Evolutionary conservation across 2,113 vertebrate genomes (phyloP), one percentile per base, ranked within the genome.

Genomic region (Cnemophilus loriae): DNA sequence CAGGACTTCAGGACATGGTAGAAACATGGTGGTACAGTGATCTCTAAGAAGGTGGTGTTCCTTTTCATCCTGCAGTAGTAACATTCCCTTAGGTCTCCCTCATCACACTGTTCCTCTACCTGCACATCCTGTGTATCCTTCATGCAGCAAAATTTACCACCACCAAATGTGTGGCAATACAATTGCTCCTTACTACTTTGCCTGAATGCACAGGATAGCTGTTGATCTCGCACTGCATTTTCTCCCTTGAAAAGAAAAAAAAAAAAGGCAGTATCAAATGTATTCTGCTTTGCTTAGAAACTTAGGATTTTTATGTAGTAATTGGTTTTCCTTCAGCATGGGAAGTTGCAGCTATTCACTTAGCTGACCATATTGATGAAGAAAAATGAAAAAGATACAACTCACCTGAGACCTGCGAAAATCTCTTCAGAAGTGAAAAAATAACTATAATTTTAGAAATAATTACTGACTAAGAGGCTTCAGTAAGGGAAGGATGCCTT

Each of bases 251-350:
- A 76, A 70, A 56, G 3, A 4, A 13, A 44, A 42, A 6, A 13
- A 41, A 19, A 9, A 27, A 46, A 1, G 2, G 0, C 6, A 41
- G 16, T 21, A 60, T 37, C 12, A 49, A 77, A 77, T 44, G 1
- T 37, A 33, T 84, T 64, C 8, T 44, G 8, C 11, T 67, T 56
- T 80, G 13, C 13, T 30, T 63, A 63, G 13, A 42, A 84, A 63
- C 3, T 8, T 39, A 14, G 23, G 6, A 46, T 30, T 56, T 71
- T 83, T 83, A 22, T 4, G 3, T 15, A n/a, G 14, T 3, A 39
- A 11, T 28, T 32, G 16, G 1, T 33, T 79, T 79, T 65, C 16
- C 28, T 80, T 80, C 46, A 70, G 7, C 61, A 56, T 23, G 7
- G 7, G 16, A 56, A 70, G 90, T 63, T 33, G 10, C 13, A 65